Evolutionary conservation across 2,888 invertebrate genomes (phyloP), one percentile per base, ranked within the genome.

Genomic region (Cabera pusaria): DNA sequence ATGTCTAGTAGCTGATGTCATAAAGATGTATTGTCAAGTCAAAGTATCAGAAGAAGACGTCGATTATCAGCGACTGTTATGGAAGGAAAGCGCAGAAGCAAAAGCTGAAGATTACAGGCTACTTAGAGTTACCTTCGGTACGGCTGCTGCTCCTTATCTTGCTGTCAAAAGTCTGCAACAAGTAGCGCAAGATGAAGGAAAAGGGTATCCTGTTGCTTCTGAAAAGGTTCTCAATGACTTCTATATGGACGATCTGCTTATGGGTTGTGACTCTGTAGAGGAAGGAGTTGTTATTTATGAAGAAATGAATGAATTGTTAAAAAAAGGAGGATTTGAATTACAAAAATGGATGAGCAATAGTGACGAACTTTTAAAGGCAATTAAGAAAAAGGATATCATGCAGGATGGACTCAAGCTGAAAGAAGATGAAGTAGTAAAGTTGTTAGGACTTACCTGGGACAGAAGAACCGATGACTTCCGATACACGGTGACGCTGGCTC

Each of bases 371-470:
- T 24, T 61, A 45, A 50, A 58, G 6, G 19, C 60, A 2, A 49
- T 62, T 46, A 44, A 54, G 0, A 57, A 60, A 6, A 49, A 45
- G 23, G 14, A 42, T 14, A 8, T 59, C 28, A 35, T 50, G 45
- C 41, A 54, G 27, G 54, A 44, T 14, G 12, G 64, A 6, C 38
- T 43, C 20, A 32, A 54, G 8, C 7, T 57, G 6, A 55, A 49
- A 21, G 9, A 29, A 8, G 59, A 64, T 26, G 28, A 39, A 6
- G 21, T 49, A 10, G 38, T 52, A 0, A 65, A 61, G 25, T 47
- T 61, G 3, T 9, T 64, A 5, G 62, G 60, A 29, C 40, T 67
- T 7, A 49, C 48, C 14, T 68, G 69, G 65, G 50, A 64, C 21
- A 23, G 44, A 6, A 12, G 5, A 3, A 10, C 6, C 2, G 65